Evolutionary conservation across 2,888 invertebrate species (phyloP).

Genomic region (Cyclophora albipunctata): DNA sequence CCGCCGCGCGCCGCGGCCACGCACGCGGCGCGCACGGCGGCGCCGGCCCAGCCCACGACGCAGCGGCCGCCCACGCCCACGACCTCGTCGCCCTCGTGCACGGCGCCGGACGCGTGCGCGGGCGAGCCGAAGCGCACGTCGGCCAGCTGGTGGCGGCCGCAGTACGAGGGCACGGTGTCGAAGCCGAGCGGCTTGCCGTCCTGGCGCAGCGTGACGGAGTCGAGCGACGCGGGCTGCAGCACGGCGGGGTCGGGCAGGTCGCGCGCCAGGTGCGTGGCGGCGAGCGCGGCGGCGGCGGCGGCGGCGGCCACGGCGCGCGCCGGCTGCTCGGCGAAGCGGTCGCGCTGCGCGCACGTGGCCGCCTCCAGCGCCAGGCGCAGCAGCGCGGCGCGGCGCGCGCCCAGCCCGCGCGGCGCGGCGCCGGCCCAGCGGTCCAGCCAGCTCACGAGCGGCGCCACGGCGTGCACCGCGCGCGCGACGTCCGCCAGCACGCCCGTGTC

Average conservation of each 20-base stretch:
- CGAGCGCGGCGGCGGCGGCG: conserved; percentile 83
- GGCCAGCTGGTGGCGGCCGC: conserved; percentile 84
- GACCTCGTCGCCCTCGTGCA: conserved; percentile 97
- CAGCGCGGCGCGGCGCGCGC: conserved; percentile 74
- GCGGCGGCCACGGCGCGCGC: conserved; percentile 83
- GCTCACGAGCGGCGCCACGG: conserved; percentile 90
- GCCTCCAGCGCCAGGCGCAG: conserved; percentile 88
- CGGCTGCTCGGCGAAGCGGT: conserved; percentile 91
- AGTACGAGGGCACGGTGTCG: conserved; percentile 89
- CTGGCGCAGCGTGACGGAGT: conserved; percentile 90
- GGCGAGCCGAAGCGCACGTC: conserved; percentile 94
- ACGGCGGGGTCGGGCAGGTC: conserved; percentile 92
- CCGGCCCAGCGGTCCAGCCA: conserved; percentile 82
- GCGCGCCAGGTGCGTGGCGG: conserved; percentile 85
- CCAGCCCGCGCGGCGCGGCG: conserved; percentile 22
- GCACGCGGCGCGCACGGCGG: conserved; percentile 23
- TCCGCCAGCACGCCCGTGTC: conserved; percentile 88
- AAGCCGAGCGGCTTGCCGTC: conserved; percentile 93
- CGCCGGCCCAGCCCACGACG: conserved; percentile 55
- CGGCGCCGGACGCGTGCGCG: conserved; percentile 92
- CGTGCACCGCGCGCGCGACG: conserved; percentile 88
- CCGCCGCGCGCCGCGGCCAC: conserved; percentile 25
- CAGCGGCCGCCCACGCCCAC: conserved; percentile 78
- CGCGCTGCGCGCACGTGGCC: conserved; percentile 92
- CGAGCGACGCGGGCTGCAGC: conserved; percentile 92